Base-by-base conservation (phyloP, 2,888 invertebrate genomes). In the Enchytraeus crypticus region DNA sequence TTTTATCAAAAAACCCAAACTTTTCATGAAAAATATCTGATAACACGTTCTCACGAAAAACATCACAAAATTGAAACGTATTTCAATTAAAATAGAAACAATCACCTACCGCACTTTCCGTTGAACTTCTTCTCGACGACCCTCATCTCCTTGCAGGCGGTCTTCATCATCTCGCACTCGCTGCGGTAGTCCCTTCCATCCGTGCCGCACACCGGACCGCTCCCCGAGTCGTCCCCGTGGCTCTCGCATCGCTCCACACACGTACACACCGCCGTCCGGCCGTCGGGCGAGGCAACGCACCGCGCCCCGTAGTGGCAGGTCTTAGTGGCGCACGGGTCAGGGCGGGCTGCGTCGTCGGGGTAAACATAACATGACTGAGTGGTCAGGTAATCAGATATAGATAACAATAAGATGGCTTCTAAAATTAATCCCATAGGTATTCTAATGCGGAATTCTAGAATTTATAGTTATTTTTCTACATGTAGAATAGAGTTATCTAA, bases 171-270 rank as follows among this genome's bases (percentile, higher is more conserved):
- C 71, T 81, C 78, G 67, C 81, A 81, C 51, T 71, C 67, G 63
- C 74, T 77, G 18, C 71, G 64, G 69, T 82, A 81, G 65, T 81
- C 79, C 32, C 69, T 69, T 8, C 81, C 80, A 64, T 82, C 79
- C 74, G 73, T 86, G 82, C 77, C 89, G 79, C 92, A 92, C 53
- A 92, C 86, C 1, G 89, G 86, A 59, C 85, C 82, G 33, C 88
- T 87, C 62, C 86, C 87, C 68, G 86, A 84, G 80, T 88, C 88
- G 81, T 90, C 90, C 4, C 90, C 90, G 80, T 88, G 88, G 77
- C 84, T 86, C 59, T 88, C 87, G 76, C 91, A 91, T 64, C 85
- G 84, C 60, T 85, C 83, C 51, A 87, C 86, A 74, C 90, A 90
- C 75, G 87, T 85, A 81, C 90, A 91, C 74, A 83, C 84, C 71